A percentile compares a stretch with the other conserved stretches of the same genome.
These are phyloP conservation scores for Chloroclystis v-ata DNA, from an alignment of 2,888 invertebrate species.

Conservation along the genomic window DNA sequence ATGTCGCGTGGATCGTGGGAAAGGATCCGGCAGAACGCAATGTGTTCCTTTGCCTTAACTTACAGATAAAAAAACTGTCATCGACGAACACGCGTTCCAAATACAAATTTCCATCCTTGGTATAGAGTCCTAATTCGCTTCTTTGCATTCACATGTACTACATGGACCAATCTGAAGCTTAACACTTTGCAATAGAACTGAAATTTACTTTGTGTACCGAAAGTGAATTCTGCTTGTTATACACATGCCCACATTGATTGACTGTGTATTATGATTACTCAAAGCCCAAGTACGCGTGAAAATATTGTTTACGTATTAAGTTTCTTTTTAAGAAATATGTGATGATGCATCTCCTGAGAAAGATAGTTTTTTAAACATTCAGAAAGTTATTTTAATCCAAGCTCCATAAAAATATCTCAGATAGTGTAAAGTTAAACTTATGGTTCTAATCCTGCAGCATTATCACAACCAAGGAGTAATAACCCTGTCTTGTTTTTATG, in stretches of 20 bases:
- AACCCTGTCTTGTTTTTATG: slow-evolving; percentile 16
- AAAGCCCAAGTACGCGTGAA: slow-evolving; percentile 54
- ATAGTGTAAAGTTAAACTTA: too few relatives aligned
- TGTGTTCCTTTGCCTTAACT: slow-evolving; percentile 51
- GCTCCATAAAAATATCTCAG: not conserved
- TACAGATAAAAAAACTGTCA: slow-evolving; percentile 39
- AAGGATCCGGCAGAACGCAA: slow-evolving; percentile 66
- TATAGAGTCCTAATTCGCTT: slow-evolving; percentile 42
- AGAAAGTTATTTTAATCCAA: too few relatives aligned
- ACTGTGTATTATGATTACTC: slow-evolving; percentile 60
- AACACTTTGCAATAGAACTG: not conserved
- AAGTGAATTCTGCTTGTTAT: slow-evolving; percentile 31
- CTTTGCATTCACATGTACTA: slow-evolving; percentile 8
- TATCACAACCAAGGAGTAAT: not conserved
- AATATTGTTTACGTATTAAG: slow-evolving; percentile 45
- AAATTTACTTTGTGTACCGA: not conserved
- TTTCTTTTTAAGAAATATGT: slow-evolving; percentile 37
- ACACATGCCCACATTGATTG: slow-evolving; percentile 63
- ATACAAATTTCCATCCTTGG: slow-evolving; percentile 32
- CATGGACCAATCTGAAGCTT: slow-evolving; percentile 1
- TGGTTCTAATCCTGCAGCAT: not conserved
- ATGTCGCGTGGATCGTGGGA: slow-evolving; percentile 76
- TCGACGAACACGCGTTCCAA: slow-evolving; percentile 38
- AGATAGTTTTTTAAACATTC: not conserved
- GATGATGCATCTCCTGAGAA: not conserved